phyloP scores from a whole-genome alignment of 2,113 vertebrate genomes.

The Parus major region DNA sequence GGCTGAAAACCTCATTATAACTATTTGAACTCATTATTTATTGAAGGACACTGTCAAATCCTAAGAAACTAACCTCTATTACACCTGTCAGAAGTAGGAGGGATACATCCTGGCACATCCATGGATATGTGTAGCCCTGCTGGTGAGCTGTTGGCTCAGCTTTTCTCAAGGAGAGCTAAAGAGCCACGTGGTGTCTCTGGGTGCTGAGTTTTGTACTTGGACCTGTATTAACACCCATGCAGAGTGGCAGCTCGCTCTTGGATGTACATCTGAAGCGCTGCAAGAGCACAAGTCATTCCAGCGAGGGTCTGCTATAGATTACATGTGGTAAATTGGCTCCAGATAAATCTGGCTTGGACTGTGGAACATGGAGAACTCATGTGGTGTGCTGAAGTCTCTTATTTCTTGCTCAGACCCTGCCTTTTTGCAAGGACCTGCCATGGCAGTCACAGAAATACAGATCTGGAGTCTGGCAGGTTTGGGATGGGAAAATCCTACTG shows the following conservation, averaged over 20 bases:
- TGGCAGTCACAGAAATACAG: neutral
- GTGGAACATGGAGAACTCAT: slow-evolving; percentile 58
- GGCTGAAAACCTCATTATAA: neutral
- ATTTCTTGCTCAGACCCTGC: neutral
- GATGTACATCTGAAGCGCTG: slow-evolving; percentile 67
- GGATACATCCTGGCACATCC: neutral
- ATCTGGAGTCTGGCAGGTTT: neutral
- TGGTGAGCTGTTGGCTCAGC: slow-evolving; percentile 16
- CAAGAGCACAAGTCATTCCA: slow-evolving; percentile 63
- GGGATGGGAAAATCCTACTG: neutral
- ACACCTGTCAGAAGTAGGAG: slow-evolving; percentile 18
- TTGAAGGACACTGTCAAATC: neutral
- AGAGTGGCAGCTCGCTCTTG: slow-evolving; percentile 52
- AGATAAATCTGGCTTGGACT: slow-evolving; percentile 69
- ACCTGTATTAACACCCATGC: neutral
- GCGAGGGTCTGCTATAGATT: slow-evolving; percentile 69
- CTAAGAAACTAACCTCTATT: neutral
- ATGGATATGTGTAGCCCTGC: neutral
- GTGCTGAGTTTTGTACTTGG: slow-evolving; percentile 17
- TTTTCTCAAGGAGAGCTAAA: slow-evolving; percentile 20
- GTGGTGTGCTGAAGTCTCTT: slow-evolving; percentile 20
- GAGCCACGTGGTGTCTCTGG: slow-evolving; percentile 28
- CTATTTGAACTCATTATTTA: slow-evolving; percentile 27
- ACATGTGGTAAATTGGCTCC: slow-evolving; percentile 69
- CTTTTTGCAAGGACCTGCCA: neutral